Evolutionary conservation across 2,797 vertebrate species (phyloP), one percentile per base, ranked within the genome.

Genomic region (Mionectes olivaceus): DNA sequence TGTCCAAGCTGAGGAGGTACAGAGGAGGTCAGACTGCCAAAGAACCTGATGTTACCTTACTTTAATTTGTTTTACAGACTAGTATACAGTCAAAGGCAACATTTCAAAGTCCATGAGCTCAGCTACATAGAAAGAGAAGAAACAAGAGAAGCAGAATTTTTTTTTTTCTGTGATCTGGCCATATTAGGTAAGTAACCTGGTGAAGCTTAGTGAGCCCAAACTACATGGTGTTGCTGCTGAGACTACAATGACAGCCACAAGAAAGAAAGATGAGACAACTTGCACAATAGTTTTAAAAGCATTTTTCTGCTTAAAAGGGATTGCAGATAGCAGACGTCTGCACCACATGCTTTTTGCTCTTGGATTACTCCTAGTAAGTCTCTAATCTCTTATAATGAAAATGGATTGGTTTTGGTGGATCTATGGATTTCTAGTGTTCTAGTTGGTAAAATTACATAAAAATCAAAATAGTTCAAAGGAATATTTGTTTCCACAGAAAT

Each of bases 1-100:
- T 61, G 30, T 23, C 32, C 33, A 18, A 76, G 35, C 30, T 49
- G 30, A 32, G 1, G 17, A n/a, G 25, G 13, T 13, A n/a, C 12
- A 56, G 49, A 88, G 28, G 14, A 77, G 13, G 24, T 25, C 0
- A 0, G 24, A 10, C 22, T 25, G 19, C 15, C 4, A 1, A 9
- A 46, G 11, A 19, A 47, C 16, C 27, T 55, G 25, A 60, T n/a
- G 32, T n/a, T 61, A 61, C 21, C 39, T 56, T 44, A 32, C n/a
- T 52, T 69, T 19, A n/a, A 28, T 39, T 23, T 65, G 30, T 59
- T 84, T 61, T n/a, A 28, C 41, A 59, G 33, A 16, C 35, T 46
- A 37, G 13, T 2, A 24, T 7, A 21, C 12, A 81, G 15, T 27
- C 53, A 68, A 90, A 56, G 32, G 24, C 24, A 64, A 15, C 17